Conservation (phyloP, 2,113 vertebrate species). For the Etheostoma spectabile region DNA sequence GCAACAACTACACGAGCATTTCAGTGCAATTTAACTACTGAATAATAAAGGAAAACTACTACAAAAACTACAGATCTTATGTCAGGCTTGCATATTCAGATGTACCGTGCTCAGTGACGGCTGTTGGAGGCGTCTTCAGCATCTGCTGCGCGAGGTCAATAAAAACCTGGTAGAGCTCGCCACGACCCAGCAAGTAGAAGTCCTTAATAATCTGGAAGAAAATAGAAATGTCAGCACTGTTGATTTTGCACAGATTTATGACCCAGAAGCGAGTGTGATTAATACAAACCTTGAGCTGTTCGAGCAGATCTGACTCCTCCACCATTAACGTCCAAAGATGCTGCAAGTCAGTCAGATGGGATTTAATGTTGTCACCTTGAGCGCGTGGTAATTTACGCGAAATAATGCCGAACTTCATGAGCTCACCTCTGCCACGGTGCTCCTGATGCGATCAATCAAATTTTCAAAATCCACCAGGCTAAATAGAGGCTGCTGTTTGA, state of each 20-base stretch:
- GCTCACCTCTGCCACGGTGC: slow-evolving; percentile 95
- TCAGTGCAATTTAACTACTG: not conserved
- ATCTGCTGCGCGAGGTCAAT: slow-evolving; percentile 97
- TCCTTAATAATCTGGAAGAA: slow-evolving; percentile 94
- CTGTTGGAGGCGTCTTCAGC: slow-evolving; percentile 95
- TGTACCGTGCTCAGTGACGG: slow-evolving; percentile 96
- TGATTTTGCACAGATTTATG: not conserved
- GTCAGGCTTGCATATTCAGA: not conserved
- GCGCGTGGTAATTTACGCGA: fast-evolving
- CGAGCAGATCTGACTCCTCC: slow-evolving; percentile 94
- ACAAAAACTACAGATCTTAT: not conserved
- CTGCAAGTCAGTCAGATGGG: slow-evolving; percentile 69
- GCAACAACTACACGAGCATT: not conserved
- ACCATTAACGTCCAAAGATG: slow-evolving; percentile 99
- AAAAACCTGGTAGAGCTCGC: slow-evolving; percentile 97
- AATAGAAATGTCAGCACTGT: not conserved
- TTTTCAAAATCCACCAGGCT: slow-evolving; percentile 96
- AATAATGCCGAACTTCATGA: not conserved
- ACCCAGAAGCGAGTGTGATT: not conserved
- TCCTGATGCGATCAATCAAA: slow-evolving; percentile 93
- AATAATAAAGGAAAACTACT: not conserved
- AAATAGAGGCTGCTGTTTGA: slow-evolving; percentile 95
- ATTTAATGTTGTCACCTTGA: not conserved
- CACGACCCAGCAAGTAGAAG: slow-evolving; percentile 96
- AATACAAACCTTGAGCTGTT: slow-evolving; percentile 93